Base-by-base conservation (phyloP, 2,888 invertebrate genomes). In the Tinea pellionella region DNA sequence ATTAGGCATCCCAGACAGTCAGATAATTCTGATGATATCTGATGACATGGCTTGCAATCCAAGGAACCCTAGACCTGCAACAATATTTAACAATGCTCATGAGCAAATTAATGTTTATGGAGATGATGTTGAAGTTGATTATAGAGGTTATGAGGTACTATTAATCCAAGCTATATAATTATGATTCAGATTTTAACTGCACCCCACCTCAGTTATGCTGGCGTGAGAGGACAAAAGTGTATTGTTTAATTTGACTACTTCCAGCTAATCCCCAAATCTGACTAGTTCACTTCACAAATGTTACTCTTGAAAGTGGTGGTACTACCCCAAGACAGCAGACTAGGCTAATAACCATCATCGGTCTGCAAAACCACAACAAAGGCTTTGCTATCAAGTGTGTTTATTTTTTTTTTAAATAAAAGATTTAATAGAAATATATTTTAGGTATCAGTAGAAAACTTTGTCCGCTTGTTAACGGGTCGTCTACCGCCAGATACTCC, bases 11-110 rank as follows among this genome's bases (percentile, higher is more conserved):
- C 99, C 99, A 0, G 99, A 99, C 77, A 95, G 95, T 61, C 99
- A 99, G 79, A 99, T 99, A 61, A 99, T 99, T 65, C 81, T 99
- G 61, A 99, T 99, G 99, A 93, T 99, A 65, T 99, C 99, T 1
- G 99, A 99, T 80, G 99, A 99, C 74, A 99, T 99, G 97, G 99
- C 99, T 0, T 99, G 99, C 73, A 99, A 99, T 86, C 93, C 98
- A 0, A 89, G 99, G 64, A 99, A 99, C 85, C 99, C 99, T 0
- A 89, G 97, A 12, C 99, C 99, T 3, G 99, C 97, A 0, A 97
- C 98, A 1, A 98, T 99, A 12, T 99, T 96, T 77, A 99, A 99
- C 76, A 98, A 99, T 82, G 97, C 97, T 15, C 95, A 97, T 78
- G 96, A 99, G 75, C 96, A 98, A 72, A 97, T 98, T 60, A 99